These are phyloP conservation scores for Trachops cirrhosus DNA, from an alignment of 2,797 vertebrate species.

Conservation along the genomic window DNA sequence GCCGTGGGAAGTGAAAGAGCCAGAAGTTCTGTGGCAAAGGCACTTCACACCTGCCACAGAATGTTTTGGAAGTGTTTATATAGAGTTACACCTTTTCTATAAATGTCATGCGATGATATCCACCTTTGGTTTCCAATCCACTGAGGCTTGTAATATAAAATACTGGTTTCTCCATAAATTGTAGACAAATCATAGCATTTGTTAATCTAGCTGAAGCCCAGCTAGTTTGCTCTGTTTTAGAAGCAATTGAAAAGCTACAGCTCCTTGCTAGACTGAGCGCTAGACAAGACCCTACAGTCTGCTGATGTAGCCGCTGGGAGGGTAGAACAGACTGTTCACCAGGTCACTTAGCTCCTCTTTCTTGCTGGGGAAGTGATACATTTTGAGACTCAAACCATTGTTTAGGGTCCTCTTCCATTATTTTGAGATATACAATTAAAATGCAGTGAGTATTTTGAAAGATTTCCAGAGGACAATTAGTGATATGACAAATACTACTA, in stretches of 20 bases:
- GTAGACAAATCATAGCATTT: slow-evolving; percentile 1
- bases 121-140: slow-evolving; percentile 32
- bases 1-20: slow-evolving; percentile 37
- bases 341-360: neutral
- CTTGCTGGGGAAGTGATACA: neutral
- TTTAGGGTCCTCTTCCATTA: slow-evolving; percentile 25
- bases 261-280: neutral
- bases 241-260: slow-evolving; percentile 1
- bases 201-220: neutral
- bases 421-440: slow-evolving; percentile 50
- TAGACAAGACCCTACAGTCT: neutral
- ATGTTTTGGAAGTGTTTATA: slow-evolving; percentile 30
- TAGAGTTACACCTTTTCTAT: neutral
- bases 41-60: neutral
- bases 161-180: neutral
- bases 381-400: neutral
- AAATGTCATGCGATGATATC: neutral
- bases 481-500: slow-evolving; percentile 30
- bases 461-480: slow-evolving; percentile 56
- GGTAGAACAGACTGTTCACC: neutral
- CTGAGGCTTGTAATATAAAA: neutral
- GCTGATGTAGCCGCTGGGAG: slow-evolving; percentile 16
- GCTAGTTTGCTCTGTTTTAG: neutral
- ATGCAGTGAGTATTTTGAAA: slow-evolving; percentile 34
- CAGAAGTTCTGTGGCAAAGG: neutral